Evolutionary conservation across 2,797 vertebrate genomes (phyloP).

Genomic region (Enteromius radiatus): DNA sequence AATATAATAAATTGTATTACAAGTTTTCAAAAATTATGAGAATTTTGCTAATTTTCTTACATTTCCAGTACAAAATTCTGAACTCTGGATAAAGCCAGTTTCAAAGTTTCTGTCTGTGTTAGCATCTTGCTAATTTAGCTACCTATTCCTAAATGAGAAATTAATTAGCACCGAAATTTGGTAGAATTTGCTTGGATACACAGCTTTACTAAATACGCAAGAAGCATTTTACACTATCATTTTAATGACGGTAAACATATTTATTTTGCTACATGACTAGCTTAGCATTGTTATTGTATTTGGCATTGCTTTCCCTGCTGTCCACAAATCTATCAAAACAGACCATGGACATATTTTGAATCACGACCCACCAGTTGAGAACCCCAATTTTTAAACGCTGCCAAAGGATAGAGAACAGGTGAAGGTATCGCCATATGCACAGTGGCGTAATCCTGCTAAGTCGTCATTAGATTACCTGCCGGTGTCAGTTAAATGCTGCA

Average conservation of each 20-base stretch:
- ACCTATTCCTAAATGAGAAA: neutral
- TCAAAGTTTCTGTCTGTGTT: neutral
- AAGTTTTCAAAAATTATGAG: too few relatives aligned
- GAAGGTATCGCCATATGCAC: conserved; percentile 50
- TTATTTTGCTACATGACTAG: neutral
- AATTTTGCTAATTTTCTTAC: too few relatives aligned
- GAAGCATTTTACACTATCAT: neutral
- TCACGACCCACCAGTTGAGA: neutral
- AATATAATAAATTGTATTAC: too few relatives aligned
- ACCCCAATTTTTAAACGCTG: neutral
- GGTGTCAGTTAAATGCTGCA: conserved; percentile 41
- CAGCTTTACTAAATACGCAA: neutral
- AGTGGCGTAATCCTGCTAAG: conserved; percentile 57
- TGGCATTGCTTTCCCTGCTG: neutral
- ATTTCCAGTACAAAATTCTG: too few relatives aligned
- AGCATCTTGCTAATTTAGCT: conserved; percentile 7
- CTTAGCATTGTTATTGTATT: neutral
- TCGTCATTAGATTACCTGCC: conserved; percentile 55
- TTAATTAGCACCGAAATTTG: neutral
- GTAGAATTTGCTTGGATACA: neutral
- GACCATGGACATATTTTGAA: neutral
- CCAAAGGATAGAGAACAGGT: conserved; percentile 48
- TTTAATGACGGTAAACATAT: neutral
- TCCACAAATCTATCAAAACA: neutral
- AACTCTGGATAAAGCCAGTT: too few relatives aligned